phyloP scores from a whole-genome alignment of 2,113 vertebrate species.

The Sylvilagus bachmani region DNA sequence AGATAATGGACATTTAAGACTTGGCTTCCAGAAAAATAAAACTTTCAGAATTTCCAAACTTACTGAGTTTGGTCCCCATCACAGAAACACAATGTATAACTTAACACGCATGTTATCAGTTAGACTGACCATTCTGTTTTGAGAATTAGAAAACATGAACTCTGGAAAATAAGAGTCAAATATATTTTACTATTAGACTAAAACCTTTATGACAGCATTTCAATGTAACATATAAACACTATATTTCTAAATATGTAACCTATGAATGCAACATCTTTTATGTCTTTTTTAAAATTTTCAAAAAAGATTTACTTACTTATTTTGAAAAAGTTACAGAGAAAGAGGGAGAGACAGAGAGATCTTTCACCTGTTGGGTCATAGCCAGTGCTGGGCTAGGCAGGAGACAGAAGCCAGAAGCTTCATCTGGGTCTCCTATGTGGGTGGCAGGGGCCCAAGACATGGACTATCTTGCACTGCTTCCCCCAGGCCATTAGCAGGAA shows the following conservation, averaged over 20 bases:
- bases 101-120: slow-evolving; percentile 7
- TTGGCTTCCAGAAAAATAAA: slow-evolving; percentile 45
- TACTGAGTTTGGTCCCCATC: slow-evolving; percentile 36
- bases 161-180: background rate
- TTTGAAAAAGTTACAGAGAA: too few relatives aligned
- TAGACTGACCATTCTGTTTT: slow-evolving; percentile 17
- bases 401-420: too few relatives aligned
- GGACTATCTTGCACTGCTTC: too few relatives aligned
- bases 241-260: background rate
- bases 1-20: slow-evolving; percentile 47
- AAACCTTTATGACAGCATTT: background rate
- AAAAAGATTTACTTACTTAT: too few relatives aligned
- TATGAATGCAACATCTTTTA: slow-evolving; percentile 12
- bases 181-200: background rate
- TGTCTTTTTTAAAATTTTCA: too few relatives aligned
- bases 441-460: too few relatives aligned
- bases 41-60: slow-evolving; percentile 18
- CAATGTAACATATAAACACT: background rate
- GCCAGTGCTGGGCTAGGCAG: too few relatives aligned
- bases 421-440: too few relatives aligned
- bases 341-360: too few relatives aligned
- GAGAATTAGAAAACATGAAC: slow-evolving; percentile 37
- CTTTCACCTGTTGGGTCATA: too few relatives aligned
- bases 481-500: too few relatives aligned
- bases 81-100: slow-evolving; percentile 49